Evolutionary conservation across 2,797 vertebrate species (phyloP), one percentile per base, ranked within the genome.

Genomic region (Florisuga fusca): DNA sequence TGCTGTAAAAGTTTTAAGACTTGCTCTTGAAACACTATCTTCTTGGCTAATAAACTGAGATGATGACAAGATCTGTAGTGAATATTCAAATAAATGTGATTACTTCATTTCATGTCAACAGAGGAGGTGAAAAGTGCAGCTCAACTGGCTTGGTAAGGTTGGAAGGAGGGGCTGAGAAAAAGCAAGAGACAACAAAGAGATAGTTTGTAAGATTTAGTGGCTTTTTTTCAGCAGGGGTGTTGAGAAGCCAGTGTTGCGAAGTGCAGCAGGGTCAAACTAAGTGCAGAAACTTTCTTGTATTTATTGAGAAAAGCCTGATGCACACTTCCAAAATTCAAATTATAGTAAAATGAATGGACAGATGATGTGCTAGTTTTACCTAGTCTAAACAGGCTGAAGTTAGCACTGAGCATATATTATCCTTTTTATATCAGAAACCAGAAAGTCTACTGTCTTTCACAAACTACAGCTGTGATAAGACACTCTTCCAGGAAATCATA

Each of bases 201-300:
- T 97, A 97, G 96, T 95, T 96, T 97, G 96, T 97, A 97, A 97
- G 97, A 98, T 98, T 98, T 98, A 98, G 96, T 97, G 98, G 96
- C 97, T 98, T 98, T 97, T 97, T 94, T 97, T 96, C 97, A 95
- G 87, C 96, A 97, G 96, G 97, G 97, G 97, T 98, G 98, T 98
- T 97, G 97, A 97, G 96, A 96, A 97, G 96, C 97, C 98, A 98
- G 98, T 96, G 97, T 97, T 98, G 96, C 97, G 92, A 97, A 97
- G 98, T 99, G 99, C 98, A 98, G 96, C 90, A 96, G 95, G 99
- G 99, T 99, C 98, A 99, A 95, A 93, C 95, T 97, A 97, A 99
- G 99, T 99, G 98, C 98, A 98, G 98, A 95, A 94, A 97, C 94
- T 93, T 97, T 96, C 91, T 97, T 95, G 87, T 96, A 95, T 95